phyloP scores from a whole-genome alignment of 2,888 invertebrate genomes.

The Anorthoa munda region DNA sequence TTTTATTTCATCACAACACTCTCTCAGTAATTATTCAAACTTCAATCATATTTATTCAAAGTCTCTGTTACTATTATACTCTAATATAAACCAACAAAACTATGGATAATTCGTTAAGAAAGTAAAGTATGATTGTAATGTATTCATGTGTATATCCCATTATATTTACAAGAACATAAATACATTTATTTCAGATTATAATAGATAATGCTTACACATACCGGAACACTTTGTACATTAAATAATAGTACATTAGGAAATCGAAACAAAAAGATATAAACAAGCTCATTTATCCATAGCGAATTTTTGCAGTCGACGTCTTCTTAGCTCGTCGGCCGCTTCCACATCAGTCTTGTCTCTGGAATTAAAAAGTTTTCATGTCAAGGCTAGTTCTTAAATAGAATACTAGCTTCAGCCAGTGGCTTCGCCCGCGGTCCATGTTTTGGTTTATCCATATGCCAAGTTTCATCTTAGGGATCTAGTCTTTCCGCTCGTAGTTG shows the following conservation, averaged over 20 bases:
- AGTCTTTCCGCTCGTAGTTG: no score
- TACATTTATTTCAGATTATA: constrained; percentile 86
- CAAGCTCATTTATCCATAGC: constrained; percentile 86
- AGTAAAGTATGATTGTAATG: constrained; percentile 78
- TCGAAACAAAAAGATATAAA: constrained; percentile 78
- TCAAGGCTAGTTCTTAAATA: neutral
- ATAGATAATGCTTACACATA: constrained; percentile 89
- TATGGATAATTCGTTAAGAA: constrained; percentile 59
- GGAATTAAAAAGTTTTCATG: constrained; percentile 54
- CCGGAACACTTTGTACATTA: constrained; percentile 89
- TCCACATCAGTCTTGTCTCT: constrained; percentile 88
- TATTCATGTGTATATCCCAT: constrained; percentile 89
- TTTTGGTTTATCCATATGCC: no score
- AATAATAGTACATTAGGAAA: constrained; percentile 84
- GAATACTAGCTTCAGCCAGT: neutral
- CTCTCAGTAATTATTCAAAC: constrained; percentile 52
- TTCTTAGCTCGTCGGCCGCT: constrained; percentile 93
- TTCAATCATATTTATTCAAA: constrained; percentile 51
- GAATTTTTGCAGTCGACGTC: constrained; percentile 95
- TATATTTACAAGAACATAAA: constrained; percentile 91
- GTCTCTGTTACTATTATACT: constrained; percentile 35
- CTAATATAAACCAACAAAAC: constrained; percentile 49
- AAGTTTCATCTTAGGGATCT: no score
- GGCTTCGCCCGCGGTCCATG: no score
- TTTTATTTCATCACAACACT: constrained; percentile 65